A percentile compares a stretch with the other conserved stretches of the same genome.
These are phyloP conservation scores for Bellardia pandia DNA, from an alignment of 2,888 invertebrate species.

Conservation along the genomic window DNA sequence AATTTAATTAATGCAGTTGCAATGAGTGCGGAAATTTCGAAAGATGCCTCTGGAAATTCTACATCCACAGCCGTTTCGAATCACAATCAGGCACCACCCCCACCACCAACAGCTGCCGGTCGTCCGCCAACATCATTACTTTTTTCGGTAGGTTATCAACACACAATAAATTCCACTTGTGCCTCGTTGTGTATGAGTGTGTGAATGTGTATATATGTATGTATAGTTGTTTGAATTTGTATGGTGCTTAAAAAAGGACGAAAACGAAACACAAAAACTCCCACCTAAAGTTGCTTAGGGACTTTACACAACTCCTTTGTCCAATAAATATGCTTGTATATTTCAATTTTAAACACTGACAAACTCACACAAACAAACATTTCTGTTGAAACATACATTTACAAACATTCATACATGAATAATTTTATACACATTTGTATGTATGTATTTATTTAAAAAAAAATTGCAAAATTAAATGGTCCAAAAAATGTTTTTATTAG, in stretches of 20 bases:
- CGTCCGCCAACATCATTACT: constrained; percentile 80
- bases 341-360: constrained; percentile 46
- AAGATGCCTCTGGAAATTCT: constrained; percentile 65
- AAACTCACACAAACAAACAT: neutral
- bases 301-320: constrained; percentile 30
- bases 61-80: constrained; percentile 41
- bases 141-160: constrained; percentile 78
- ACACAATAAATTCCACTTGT: constrained; percentile 38
- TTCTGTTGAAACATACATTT: neutral
- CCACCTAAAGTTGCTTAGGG: constrained; percentile 53
- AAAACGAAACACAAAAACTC: neutral
- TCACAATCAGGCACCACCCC: constrained; percentile 71
- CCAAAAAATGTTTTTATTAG: constrained; percentile 69
- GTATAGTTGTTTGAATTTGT: constrained; percentile 9
- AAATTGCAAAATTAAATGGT: constrained; percentile 29
- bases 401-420: neutral
- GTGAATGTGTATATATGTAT: neutral
- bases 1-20: constrained; percentile 70
- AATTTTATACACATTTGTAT: neutral
- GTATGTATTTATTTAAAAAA: constrained; percentile 11
- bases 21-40: constrained; percentile 74
- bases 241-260: neutral
- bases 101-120: constrained; percentile 80
- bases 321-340: neutral
- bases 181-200: neutral